Percentiles rank a stretch among this genome's conserved stretches.
These are phyloP conservation scores for Phaenicophaeus curvirostris DNA, from an alignment of 2,797 vertebrate species.

Conservation along the genomic window DNA sequence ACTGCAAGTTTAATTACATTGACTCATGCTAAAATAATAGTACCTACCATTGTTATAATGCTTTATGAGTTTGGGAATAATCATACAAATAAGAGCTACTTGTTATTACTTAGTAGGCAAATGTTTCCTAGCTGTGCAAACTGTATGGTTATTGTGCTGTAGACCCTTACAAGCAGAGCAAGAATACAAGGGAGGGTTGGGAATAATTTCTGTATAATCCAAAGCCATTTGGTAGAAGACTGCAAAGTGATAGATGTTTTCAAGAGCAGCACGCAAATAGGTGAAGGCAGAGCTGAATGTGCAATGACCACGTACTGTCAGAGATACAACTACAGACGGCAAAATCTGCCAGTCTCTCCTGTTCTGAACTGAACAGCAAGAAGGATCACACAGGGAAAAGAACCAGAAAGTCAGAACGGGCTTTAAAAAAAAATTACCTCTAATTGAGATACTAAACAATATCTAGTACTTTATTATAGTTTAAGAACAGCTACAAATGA, in stretches of 20 bases:
- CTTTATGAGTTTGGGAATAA: not conserved
- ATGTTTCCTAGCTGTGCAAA: constrained; percentile 35
- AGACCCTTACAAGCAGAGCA: constrained; percentile 14
- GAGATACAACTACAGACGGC: not conserved
- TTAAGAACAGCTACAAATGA: not conserved
- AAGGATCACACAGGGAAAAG: not conserved
- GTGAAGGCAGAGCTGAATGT: not conserved
- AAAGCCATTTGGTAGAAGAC: constrained; percentile 18
- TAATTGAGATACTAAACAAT: not conserved
- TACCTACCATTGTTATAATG: not conserved
- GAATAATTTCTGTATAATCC: constrained; percentile 41
- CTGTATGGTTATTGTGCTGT: constrained; percentile 14
- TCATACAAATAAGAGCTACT: not conserved
- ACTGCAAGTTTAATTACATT: constrained; percentile 54
- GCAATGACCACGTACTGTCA: rapidly evolving
- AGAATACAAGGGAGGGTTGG: constrained; percentile 15
- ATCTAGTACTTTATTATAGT: not conserved
- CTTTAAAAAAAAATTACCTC: no score
- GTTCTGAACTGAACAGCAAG: not conserved
- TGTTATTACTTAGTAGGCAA: constrained; percentile 46
- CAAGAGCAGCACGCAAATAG: not conserved
- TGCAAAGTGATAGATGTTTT: constrained; percentile 11
- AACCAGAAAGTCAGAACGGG: not conserved
- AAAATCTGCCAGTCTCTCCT: not conserved
- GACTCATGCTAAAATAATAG: constrained; percentile 51